Conservation (phyloP, 2,888 invertebrate genomes). For the Sceliomorpha sp. region DNA sequence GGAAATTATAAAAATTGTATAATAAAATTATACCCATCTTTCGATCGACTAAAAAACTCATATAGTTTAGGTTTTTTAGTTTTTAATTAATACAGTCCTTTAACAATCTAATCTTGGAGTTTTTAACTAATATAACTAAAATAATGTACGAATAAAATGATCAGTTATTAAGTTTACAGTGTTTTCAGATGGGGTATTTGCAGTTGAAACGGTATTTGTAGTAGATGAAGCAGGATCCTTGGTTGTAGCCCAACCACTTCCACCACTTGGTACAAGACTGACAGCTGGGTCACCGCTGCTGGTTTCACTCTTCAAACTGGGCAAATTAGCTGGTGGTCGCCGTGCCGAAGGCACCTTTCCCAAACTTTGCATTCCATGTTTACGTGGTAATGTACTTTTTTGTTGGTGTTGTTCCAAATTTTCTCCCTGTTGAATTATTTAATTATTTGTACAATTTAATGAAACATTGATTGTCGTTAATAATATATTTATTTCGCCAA, state of each 20-base stretch:
- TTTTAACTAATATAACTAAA: neutral
- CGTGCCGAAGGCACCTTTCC: slow-evolving; percentile 99
- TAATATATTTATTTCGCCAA: slow-evolving; percentile 35
- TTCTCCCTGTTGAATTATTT: slow-evolving; percentile 84
- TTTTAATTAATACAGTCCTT: too few species aligned
- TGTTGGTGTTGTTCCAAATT: slow-evolving; percentile 93
- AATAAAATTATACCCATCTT: too few species aligned
- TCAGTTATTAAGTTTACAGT: slow-evolving; percentile 60
- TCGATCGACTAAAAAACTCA: too few species aligned
- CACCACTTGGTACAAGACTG: slow-evolving; percentile 89
- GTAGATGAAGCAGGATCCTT: slow-evolving; percentile 81
- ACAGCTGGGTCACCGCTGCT: slow-evolving; percentile 89
- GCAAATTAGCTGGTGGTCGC: slow-evolving; percentile 99
- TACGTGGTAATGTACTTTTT: slow-evolving; percentile 94
- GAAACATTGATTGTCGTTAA: too few species aligned
- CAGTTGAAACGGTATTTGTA: slow-evolving; percentile 72
- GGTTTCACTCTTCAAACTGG: slow-evolving; percentile 98
- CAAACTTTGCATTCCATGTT: slow-evolving; percentile 99
- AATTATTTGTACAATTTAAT: too few species aligned
- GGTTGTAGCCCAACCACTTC: slow-evolving; percentile 89
- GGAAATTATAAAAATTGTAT: slow-evolving; percentile 9
- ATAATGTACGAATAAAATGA: slow-evolving; percentile 2
- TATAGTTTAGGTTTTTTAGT: neutral
- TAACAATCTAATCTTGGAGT: too few species aligned
- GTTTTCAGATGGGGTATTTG: slow-evolving; percentile 73